phyloP scores from a whole-genome alignment of 2,113 vertebrate species.

The Chionodraco myersi region DNA sequence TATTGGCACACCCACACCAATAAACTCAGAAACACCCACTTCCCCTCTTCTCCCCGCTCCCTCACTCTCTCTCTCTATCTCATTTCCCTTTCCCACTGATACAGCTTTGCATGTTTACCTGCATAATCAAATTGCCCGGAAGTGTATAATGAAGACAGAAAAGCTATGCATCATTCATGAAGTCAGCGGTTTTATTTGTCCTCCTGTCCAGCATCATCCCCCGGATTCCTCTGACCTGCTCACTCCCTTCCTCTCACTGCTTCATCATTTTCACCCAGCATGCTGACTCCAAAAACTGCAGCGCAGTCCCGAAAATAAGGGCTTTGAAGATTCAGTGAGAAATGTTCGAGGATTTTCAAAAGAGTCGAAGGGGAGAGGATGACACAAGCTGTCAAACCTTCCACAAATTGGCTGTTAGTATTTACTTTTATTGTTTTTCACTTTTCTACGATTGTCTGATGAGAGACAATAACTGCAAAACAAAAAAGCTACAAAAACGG shows the following conservation, averaged over 20 bases:
- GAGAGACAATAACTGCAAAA: too few relatives aligned
- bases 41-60: not conserved
- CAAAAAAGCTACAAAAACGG: too few relatives aligned
- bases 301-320: too few relatives aligned
- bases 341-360: too few relatives aligned
- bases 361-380: too few relatives aligned
- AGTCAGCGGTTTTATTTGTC: constrained; percentile 48
- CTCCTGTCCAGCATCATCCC: constrained; percentile 13
- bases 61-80: not conserved
- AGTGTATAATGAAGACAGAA: constrained; percentile 34
- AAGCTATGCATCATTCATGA: constrained; percentile 63
- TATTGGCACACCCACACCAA: constrained; percentile 12
- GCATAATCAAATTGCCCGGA: constrained; percentile 52
- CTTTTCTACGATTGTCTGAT: too few relatives aligned
- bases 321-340: too few relatives aligned
- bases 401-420: too few relatives aligned
- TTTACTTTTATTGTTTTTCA: too few relatives aligned
- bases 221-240: constrained; percentile 8
- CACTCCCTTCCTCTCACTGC: not conserved
- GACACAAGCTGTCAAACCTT: too few relatives aligned
- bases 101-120: constrained; percentile 57
- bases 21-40: not conserved
- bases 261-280: not conserved
- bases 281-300: not conserved
- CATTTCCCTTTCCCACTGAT: constrained; percentile 30